phyloP scores from a whole-genome alignment of 2,797 vertebrate genomes.

The Atherinosoma microstoma region DNA sequence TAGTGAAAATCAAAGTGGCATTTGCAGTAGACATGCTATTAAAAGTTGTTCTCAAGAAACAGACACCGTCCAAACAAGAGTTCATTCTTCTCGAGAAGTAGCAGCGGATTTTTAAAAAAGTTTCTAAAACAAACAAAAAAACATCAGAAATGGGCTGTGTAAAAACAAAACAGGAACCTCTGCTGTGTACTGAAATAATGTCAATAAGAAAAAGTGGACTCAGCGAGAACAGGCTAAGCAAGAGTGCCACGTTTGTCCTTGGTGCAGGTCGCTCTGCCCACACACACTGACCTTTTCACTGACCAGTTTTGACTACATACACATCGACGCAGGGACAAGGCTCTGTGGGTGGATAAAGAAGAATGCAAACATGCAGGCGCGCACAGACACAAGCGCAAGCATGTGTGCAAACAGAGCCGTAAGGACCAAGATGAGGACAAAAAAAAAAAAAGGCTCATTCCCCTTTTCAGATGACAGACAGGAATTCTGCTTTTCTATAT shows the following conservation, averaged over 20 bases:
- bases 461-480: not conserved
- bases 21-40: not conserved
- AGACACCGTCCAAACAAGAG: not conserved
- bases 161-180: constrained; percentile 29
- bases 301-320: constrained; percentile 47
- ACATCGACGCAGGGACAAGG: constrained; percentile 23
- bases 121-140: not conserved
- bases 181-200: constrained; percentile 11
- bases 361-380: constrained; percentile 31
- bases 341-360: constrained; percentile 50
- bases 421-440: constrained; percentile 15
- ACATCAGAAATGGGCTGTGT: not conserved
- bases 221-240: constrained; percentile 4
- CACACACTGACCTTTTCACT: constrained; percentile 49
- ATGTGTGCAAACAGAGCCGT: constrained; percentile 2
- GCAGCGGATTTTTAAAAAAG: not conserved
- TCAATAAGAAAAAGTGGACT: not conserved
- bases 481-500: constrained; percentile 14
- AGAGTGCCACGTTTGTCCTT: constrained; percentile 49
- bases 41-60: not conserved
- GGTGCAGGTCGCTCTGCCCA: constrained; percentile 56
- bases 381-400: not conserved
- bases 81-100: not conserved
- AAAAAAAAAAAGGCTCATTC: constrained; percentile 16
- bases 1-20: not conserved